Evolutionary conservation across 2,888 invertebrate genomes (phyloP).

Genomic region (Pardosa pseudoannulata): DNA sequence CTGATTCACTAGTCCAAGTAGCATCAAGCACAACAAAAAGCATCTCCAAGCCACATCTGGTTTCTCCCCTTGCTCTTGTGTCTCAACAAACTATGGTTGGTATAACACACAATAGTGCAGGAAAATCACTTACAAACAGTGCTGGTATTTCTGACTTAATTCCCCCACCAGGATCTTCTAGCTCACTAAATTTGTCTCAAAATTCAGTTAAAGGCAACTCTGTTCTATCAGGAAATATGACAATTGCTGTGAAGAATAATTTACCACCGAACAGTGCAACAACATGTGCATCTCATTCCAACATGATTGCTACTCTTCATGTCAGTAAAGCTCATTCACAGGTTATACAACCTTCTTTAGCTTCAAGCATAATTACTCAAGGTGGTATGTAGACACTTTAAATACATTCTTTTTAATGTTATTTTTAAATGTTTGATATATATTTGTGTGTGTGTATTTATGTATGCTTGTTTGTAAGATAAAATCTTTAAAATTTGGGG

Average conservation of each 20-base stretch:
- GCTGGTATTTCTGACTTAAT: slow-evolving; percentile 39
- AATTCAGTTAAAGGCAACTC: slow-evolving; percentile 43
- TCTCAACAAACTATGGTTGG: slow-evolving; percentile 61
- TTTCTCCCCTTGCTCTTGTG: slow-evolving; percentile 60
- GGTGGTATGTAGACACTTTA: slow-evolving; percentile 38
- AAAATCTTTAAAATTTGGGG: too few relatives aligned
- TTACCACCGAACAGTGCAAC: slow-evolving; percentile 18
- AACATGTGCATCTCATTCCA: slow-evolving; percentile 39
- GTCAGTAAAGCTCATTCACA: slow-evolving; percentile 63
- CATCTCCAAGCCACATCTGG: slow-evolving; percentile 53
- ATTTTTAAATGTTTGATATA: too few relatives aligned
- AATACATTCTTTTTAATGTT: too few relatives aligned
- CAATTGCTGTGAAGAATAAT: slow-evolving; percentile 52
- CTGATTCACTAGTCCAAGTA: slow-evolving; percentile 60
- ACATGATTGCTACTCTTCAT: slow-evolving; percentile 61
- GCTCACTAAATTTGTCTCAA: slow-evolving; percentile 44
- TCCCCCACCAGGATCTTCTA: slow-evolving; percentile 9
- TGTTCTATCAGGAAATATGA: slow-evolving; percentile 48
- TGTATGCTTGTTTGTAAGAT: too few relatives aligned
- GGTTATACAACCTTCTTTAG: slow-evolving; percentile 54
- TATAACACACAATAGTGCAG: slow-evolving; percentile 45
- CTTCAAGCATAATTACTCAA: slow-evolving; percentile 52
- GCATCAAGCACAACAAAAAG: slow-evolving; percentile 38
- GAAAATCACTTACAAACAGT: slow-evolving; percentile 31
- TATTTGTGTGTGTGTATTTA: too few relatives aligned